Conservation (phyloP, 2,797 vertebrate genomes). For the Vespertilio murinus region DNA sequence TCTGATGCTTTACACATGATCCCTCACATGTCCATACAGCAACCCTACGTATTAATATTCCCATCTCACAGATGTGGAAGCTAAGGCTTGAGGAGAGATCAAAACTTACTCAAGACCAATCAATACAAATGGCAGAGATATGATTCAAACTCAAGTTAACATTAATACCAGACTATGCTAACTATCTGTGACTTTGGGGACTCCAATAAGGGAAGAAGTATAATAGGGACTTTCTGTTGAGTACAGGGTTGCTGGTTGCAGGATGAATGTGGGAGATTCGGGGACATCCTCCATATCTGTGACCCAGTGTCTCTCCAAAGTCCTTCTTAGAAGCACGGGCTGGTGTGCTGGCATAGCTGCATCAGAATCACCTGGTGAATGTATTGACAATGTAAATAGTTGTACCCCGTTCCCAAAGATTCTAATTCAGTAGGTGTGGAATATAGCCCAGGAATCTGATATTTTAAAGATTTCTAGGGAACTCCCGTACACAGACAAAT, state of each 20-base stretch:
- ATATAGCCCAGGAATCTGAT: not conserved
- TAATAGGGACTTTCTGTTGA: not conserved
- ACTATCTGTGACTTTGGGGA: not conserved
- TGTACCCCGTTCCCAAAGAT: not conserved
- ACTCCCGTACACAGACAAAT: not conserved
- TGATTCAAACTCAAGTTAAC: conserved; percentile 25
- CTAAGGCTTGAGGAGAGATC: not conserved
- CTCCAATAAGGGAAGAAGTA: not conserved
- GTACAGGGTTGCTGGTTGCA: not conserved
- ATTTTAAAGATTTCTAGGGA: not conserved
- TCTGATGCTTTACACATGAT: not conserved
- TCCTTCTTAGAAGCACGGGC: not conserved
- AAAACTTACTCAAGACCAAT: not conserved
- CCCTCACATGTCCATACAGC: not conserved
- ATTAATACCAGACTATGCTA: not conserved
- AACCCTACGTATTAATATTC: not conserved
- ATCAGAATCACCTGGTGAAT: not conserved
- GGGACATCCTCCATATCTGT: not conserved
- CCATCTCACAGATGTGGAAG: not conserved
- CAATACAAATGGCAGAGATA: not conserved
- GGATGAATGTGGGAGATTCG: not conserved
- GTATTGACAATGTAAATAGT: not conserved
- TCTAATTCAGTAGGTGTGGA: not conserved
- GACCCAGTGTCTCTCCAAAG: not conserved
- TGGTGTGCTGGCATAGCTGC: not conserved